These are phyloP conservation scores for Ptiloglossa arizonensis DNA, from an alignment of 1,140 invertebrate species.

Conservation along the genomic window DNA sequence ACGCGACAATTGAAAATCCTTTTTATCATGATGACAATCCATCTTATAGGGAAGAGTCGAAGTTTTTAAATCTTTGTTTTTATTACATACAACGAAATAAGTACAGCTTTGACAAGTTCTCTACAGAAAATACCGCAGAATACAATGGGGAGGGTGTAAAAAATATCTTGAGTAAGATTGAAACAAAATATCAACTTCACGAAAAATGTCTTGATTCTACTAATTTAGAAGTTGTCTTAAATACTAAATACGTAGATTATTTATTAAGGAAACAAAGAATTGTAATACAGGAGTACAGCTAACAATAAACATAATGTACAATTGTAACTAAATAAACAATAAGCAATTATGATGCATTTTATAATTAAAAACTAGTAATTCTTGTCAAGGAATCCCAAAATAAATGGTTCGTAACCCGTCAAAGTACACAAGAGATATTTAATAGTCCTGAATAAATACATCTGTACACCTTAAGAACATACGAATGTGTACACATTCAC, in stretches of 20 bases:
- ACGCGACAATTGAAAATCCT: conserved; percentile 58
- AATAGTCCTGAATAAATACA: conserved; percentile 62
- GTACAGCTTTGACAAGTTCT: neutral
- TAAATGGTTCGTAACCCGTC: conserved; percentile 45
- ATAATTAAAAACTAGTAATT: conserved; percentile 4
- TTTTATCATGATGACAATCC: conserved; percentile 66
- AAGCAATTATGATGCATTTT: conserved; percentile 11
- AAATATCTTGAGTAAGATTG: conserved; percentile 9
- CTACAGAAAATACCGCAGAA: neutral
- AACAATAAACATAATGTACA: conserved; percentile 27
- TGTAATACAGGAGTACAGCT: conserved; percentile 42
- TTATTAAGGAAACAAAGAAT: conserved; percentile 60
- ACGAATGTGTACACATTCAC: conserved; percentile 50
- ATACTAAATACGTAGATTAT: conserved; percentile 62
- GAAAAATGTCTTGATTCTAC: conserved; percentile 40
- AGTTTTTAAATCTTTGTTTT: conserved; percentile 67
- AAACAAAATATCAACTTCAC: conserved; percentile 49
- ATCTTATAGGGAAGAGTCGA: conserved; percentile 65
- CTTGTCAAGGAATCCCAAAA: conserved; percentile 41
- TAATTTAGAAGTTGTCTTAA: conserved; percentile 57
- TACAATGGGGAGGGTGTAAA: neutral
- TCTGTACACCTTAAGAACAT: conserved; percentile 58
- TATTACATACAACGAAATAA: conserved; percentile 24
- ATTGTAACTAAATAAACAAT: conserved; percentile 22
- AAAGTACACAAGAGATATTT: conserved; percentile 61